These are phyloP conservation scores for Labia minor DNA, from an alignment of 2,888 invertebrate genomes.

Conservation along the genomic window DNA sequence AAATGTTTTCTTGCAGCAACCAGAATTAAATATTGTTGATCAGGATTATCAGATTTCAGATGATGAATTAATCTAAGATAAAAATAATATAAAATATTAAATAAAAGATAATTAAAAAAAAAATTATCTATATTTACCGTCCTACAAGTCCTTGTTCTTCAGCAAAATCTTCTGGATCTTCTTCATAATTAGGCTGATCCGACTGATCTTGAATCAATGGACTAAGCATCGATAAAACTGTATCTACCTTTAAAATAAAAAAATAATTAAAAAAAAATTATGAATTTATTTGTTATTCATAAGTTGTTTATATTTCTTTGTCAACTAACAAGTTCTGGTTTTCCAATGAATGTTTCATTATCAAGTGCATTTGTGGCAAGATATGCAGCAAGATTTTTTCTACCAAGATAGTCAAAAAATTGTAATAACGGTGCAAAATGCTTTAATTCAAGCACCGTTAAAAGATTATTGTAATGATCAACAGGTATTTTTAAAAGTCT, in stretches of 20 bases:
- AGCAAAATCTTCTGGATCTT: conserved; percentile 86
- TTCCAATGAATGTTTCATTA: conserved; percentile 74
- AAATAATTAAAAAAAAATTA: no score
- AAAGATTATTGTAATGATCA: conserved; percentile 85
- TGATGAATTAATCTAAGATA: conserved; percentile 62
- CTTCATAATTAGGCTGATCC: conserved; percentile 56
- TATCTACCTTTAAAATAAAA: conserved; percentile 49
- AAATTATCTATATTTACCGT: no score
- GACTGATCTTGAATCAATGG: conserved; percentile 79
- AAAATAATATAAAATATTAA: conserved; percentile 14
- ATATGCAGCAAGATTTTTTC: conserved; percentile 77
- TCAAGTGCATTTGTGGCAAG: conserved; percentile 84
- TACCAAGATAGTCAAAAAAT: conserved; percentile 77
- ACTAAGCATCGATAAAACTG: conserved; percentile 65
- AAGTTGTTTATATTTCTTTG: neutral
- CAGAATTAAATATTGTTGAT: conserved; percentile 83
- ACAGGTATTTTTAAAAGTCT: conserved; percentile 88
- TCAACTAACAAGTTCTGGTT: conserved; percentile 66
- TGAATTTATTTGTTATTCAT: neutral
- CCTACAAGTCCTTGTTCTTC: conserved; percentile 92
- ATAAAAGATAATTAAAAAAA: neutral
- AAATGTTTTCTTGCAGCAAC: conserved; percentile 80
- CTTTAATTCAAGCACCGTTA: conserved; percentile 74
- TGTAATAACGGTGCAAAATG: conserved; percentile 78
- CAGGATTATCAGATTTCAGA: conserved; percentile 64